Evolutionary conservation across 2,797 vertebrate genomes (phyloP).

Genomic region (Phrynocephalus forsythii): DNA sequence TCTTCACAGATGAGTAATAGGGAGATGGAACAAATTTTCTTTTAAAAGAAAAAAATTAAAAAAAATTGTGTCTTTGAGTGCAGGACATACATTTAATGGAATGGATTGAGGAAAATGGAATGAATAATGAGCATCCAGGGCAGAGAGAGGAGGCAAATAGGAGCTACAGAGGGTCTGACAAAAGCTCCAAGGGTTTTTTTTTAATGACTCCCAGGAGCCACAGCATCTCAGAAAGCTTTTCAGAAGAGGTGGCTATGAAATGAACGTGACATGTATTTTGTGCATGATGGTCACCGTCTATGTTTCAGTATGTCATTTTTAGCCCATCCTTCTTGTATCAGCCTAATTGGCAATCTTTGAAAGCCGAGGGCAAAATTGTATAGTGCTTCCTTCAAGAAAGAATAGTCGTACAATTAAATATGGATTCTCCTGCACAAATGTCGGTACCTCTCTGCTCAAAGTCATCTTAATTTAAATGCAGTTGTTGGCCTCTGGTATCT

Average conservation of each 20-base stretch:
- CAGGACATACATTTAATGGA: not conserved
- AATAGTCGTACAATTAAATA: not conserved
- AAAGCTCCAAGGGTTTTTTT: too few relatives aligned
- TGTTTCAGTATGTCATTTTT: not conserved
- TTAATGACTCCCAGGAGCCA: not conserved
- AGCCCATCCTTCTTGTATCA: not conserved
- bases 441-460: not conserved
- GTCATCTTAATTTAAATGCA: not conserved
- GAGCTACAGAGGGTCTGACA: too few relatives aligned
- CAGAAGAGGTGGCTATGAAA: not conserved
- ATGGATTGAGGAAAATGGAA: not conserved
- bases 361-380: not conserved
- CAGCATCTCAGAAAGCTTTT: not conserved
- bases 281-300: not conserved
- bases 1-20: constrained; percentile 66
- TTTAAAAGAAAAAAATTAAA: constrained; percentile 47
- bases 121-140: not conserved
- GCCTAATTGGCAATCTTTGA: not conserved
- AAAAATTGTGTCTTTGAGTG: constrained; percentile 42
- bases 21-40: constrained; percentile 60
- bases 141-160: not conserved
- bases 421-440: not conserved
- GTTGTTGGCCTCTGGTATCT: not conserved
- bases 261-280: not conserved
- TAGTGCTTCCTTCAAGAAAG: not conserved